phyloP scores from a whole-genome alignment of 2,888 invertebrate genomes.

The Ophion slaviceki region DNA sequence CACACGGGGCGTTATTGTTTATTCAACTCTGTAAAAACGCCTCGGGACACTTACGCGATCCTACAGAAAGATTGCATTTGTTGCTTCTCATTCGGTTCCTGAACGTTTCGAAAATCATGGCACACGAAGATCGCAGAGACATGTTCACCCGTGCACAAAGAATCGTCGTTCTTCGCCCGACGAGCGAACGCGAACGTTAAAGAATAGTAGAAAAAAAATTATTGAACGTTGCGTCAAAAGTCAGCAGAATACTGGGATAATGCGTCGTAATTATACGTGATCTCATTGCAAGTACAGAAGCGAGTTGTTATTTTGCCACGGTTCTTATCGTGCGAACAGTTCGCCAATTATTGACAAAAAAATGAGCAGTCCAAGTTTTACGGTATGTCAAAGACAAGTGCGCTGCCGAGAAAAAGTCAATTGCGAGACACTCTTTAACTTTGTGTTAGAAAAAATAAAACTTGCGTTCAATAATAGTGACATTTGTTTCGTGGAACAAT shows the following conservation, averaged over 20 bases:
- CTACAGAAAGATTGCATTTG: slow-evolving; percentile 57
- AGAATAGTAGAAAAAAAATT: background rate
- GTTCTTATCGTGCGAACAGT: slow-evolving; percentile 40
- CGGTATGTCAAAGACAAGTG: background rate
- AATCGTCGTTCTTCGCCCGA: background rate
- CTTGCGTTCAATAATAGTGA: background rate
- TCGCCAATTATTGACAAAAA: background rate
- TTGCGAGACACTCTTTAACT: background rate
- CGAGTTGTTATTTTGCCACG: background rate
- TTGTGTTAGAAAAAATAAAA: background rate
- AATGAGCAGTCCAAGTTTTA: background rate
- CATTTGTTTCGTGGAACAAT: slow-evolving; percentile 21
- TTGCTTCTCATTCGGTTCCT: slow-evolving; percentile 11
- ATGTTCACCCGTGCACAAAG: background rate
- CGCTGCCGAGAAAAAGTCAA: background rate
- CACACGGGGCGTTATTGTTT: too few species aligned
- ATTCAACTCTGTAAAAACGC: background rate
- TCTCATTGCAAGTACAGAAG: background rate
- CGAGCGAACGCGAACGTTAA: background rate
- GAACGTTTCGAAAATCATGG: slow-evolving; percentile 11
- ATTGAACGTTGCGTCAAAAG: background rate
- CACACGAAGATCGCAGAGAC: slow-evolving; percentile 12
- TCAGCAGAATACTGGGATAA: background rate
- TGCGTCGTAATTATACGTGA: background rate
- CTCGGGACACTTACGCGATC: slow-evolving; percentile 64